Conservation (phyloP, 2,888 invertebrate genomes). For the Geophilus truncorum region DNA sequence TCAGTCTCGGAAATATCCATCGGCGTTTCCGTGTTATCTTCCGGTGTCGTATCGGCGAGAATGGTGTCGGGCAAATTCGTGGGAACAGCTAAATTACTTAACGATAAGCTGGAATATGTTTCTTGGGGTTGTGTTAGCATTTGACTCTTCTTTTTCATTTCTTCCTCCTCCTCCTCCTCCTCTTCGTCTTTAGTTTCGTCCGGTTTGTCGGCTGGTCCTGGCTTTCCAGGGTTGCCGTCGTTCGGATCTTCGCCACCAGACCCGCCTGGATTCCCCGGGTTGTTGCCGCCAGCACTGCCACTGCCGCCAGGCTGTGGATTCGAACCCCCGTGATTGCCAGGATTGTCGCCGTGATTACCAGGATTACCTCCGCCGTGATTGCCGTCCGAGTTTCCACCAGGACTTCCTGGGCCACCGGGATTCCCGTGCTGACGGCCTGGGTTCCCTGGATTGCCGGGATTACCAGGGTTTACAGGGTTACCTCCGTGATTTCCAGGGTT, state of each 20-base stretch:
- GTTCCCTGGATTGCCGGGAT: constrained; percentile 19
- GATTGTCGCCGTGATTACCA: constrained; percentile 25
- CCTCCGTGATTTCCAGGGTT: constrained; percentile 31
- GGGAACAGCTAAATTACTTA: not conserved
- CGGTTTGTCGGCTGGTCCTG: not conserved
- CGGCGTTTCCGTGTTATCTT: constrained; percentile 32
- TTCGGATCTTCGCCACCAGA: not conserved
- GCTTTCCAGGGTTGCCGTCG: not conserved
- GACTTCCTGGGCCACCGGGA: not conserved
- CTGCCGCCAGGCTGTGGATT: too few species aligned
- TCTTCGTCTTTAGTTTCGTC: constrained; percentile 33
- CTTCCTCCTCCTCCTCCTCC: constrained; percentile 38
- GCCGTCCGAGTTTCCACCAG: not conserved
- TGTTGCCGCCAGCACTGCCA: not conserved
- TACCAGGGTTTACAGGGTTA: constrained; percentile 33
- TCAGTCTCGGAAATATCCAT: not conserved
- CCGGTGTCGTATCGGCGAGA: constrained; percentile 39
- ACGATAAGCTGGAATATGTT: not conserved
- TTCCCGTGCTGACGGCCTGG: constrained; percentile 20
- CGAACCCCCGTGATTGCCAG: too few species aligned
- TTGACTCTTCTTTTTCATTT: constrained; percentile 34
- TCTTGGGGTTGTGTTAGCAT: constrained; percentile 37
- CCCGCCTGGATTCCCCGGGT: not conserved
- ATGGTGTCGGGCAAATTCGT: constrained; percentile 30
- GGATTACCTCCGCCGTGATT: constrained; percentile 1